Evolutionary conservation across 2,888 invertebrate species (phyloP).

Genomic region (Papilio demoleus): DNA sequence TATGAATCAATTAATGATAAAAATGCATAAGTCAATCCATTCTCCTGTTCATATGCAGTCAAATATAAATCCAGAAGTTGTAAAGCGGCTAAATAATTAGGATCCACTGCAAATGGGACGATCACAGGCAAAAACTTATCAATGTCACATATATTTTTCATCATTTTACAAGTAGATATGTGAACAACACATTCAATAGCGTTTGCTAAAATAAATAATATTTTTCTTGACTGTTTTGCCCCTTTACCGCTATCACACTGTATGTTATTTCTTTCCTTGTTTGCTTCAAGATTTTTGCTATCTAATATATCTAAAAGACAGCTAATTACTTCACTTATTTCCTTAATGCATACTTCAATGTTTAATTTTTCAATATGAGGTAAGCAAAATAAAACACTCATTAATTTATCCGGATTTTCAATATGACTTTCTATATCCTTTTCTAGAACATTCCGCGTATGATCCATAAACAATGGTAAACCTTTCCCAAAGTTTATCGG

Average conservation of each 20-base stretch:
- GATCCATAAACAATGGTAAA: slow-evolving; percentile 66
- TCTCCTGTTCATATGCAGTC: slow-evolving; percentile 76
- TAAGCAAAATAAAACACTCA: slow-evolving; percentile 80
- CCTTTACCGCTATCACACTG: slow-evolving; percentile 62
- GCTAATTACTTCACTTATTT: slow-evolving; percentile 64
- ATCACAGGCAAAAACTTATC: slow-evolving; percentile 71
- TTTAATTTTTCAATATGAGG: slow-evolving; percentile 82
- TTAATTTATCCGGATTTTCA: slow-evolving; percentile 68
- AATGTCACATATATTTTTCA: slow-evolving; percentile 75
- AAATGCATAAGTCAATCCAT: slow-evolving; percentile 69
- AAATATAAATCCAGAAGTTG: slow-evolving; percentile 82
- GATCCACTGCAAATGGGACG: slow-evolving; percentile 72
- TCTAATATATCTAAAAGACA: slow-evolving; percentile 60
- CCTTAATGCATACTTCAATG: slow-evolving; percentile 60
- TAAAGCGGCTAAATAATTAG: slow-evolving; percentile 76
- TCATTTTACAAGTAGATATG: slow-evolving; percentile 74
- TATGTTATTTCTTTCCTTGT: slow-evolving; percentile 58
- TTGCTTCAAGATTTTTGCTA: slow-evolving; percentile 64
- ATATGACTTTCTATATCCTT: slow-evolving; percentile 66
- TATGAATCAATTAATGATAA: slow-evolving; percentile 77
- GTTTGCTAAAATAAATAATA: slow-evolving; percentile 82
- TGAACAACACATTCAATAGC: slow-evolving; percentile 85
- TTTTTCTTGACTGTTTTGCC: slow-evolving; percentile 67
- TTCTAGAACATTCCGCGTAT: slow-evolving; percentile 63
- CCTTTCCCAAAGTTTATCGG: slow-evolving; percentile 83